phyloP scores from a whole-genome alignment of 2,797 vertebrate genomes.

The Molossus molossus region DNA sequence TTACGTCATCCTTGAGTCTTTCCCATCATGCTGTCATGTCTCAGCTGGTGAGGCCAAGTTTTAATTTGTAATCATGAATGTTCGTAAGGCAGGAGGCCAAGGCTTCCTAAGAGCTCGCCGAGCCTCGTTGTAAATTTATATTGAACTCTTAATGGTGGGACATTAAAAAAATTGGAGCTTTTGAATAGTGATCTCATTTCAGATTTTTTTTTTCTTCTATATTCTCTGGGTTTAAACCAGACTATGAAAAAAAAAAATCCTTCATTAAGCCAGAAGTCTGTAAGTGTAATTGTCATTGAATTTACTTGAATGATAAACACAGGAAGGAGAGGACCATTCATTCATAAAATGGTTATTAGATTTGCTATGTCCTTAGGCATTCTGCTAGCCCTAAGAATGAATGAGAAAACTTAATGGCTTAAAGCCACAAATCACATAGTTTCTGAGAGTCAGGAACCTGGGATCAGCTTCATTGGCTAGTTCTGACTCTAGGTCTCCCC shows the following conservation, averaged over 20 bases:
- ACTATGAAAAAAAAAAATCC: constrained; percentile 69
- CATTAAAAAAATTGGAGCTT: constrained; percentile 79
- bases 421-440: background rate
- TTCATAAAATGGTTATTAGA: constrained; percentile 80
- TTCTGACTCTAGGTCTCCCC: background rate
- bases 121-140: constrained; percentile 85
- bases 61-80: constrained; percentile 82
- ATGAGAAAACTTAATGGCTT: background rate
- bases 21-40: constrained; percentile 53
- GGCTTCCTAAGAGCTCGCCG: constrained; percentile 72
- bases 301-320: constrained; percentile 83
- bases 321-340: constrained; percentile 75
- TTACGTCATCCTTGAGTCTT: constrained; percentile 79
- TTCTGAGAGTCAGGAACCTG: background rate
- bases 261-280: constrained; percentile 81
- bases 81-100: constrained; percentile 84
- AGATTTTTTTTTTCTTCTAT: constrained; percentile 53
- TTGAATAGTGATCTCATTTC: constrained; percentile 83
- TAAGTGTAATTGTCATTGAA: constrained; percentile 81
- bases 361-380: constrained; percentile 3
- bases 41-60: constrained; percentile 65
- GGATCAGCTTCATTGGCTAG: background rate
- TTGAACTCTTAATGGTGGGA: constrained; percentile 80
- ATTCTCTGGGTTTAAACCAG: constrained; percentile 79
- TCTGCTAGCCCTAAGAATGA: constrained; percentile 14